Evolutionary conservation across 1,140 invertebrate species (phyloP), one percentile per base, ranked within the genome.

Genomic region (Elymnias hypermnestra): DNA sequence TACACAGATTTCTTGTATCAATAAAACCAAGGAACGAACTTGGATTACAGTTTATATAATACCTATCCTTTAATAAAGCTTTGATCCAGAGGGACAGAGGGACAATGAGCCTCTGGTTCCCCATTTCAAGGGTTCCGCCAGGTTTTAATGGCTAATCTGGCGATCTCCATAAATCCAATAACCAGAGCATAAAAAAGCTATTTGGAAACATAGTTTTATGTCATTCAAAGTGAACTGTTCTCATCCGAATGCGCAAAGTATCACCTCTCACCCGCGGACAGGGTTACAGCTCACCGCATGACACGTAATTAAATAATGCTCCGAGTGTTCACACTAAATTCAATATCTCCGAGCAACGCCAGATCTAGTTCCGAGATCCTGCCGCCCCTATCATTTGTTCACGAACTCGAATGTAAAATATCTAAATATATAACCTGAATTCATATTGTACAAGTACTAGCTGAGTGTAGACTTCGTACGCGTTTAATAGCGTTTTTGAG

Each of bases 241-340:
- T 21, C 26, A 48, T 26, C 31, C 18, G 48, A 57, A 23, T 50
- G 40, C 31, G 53, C 63, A 33, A 43, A 51, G 57, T 63, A 73
- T 73, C 68, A 68, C 64, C 60, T 69, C 71, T 74, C 66, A 66
- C 58, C 63, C 41, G 57, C 53, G 54, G 62, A 68, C 60, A 56
- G 54, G 37, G 38, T 33, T 44, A 38, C 63, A 50, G 57, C 65
- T 59, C 56, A 57, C 65, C 31, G 40, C 52, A 60, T 76, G 79
- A 83, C 79, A 76, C 60, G 62, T 67, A 81, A 83, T 83, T 83
- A 82, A 83, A 83, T 83, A 83, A 79, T 79, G 75, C 72, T 71
- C 50, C 46, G 53, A 78, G 70, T 78, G 71, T 79, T 78, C 67
- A 72, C 73, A 81, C 72, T 82, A 76, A 75, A 79, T 81, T 78